Percentiles rank a stretch among this genome's conserved stretches.
These are phyloP conservation scores for Trachelus iudaicus DNA, from an alignment of 2,888 invertebrate genomes.

Conservation along the genomic window DNA sequence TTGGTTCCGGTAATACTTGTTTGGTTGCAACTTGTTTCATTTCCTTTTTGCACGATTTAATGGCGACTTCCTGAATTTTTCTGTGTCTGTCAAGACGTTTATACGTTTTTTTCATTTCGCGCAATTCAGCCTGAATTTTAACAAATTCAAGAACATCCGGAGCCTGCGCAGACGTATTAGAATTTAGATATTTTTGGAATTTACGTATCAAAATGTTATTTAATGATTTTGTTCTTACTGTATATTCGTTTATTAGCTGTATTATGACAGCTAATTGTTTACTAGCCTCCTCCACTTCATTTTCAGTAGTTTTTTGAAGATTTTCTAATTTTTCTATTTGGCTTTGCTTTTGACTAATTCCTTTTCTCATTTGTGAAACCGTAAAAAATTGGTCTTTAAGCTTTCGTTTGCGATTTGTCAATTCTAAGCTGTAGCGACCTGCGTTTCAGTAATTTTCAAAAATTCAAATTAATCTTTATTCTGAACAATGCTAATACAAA, in stretches of 20 bases:
- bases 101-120: conserved; percentile 65
- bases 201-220: background rate
- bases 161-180: conserved; percentile 39
- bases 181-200: background rate
- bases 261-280: conserved; percentile 63
- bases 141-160: conserved; percentile 73
- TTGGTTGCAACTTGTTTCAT: conserved; percentile 3
- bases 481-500: background rate
- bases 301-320: conserved; percentile 62
- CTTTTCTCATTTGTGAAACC: conserved; percentile 63
- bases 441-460: background rate
- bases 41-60: conserved; percentile 13
- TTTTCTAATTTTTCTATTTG: conserved; percentile 65
- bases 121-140: conserved; percentile 67
- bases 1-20: background rate
- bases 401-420: conserved; percentile 70
- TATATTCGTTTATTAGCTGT: conserved; percentile 64
- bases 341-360: conserved; percentile 64
- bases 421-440: conserved; percentile 67
- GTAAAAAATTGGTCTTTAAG: conserved; percentile 68
- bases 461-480: background rate
- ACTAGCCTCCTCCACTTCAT: conserved; percentile 64
- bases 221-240: conserved; percentile 44
- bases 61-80: conserved; percentile 36
- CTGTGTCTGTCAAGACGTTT: conserved; percentile 56